Conservation (phyloP, 2,113 vertebrate species). For the Alethe castanea region DNA sequence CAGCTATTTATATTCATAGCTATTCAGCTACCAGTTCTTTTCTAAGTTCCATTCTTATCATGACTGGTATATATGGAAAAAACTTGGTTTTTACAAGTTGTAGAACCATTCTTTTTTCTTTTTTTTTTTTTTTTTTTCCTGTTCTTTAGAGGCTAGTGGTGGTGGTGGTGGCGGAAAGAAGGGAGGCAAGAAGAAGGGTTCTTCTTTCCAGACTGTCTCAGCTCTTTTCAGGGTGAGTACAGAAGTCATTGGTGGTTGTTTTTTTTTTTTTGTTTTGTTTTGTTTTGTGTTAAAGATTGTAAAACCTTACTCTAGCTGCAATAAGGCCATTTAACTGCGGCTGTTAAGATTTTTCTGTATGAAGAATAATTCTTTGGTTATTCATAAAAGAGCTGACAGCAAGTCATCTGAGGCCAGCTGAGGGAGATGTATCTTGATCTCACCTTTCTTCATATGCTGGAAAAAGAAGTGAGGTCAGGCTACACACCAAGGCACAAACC, state of each 20-base stretch:
- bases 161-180: conserved; percentile 46
- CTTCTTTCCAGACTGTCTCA: conserved; percentile 59
- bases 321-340: background rate
- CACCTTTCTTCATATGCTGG: background rate
- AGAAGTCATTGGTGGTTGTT: background rate
- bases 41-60: background rate
- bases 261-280: background rate
- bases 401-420: background rate
- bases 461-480: background rate
- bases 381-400: background rate
- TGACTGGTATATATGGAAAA: background rate
- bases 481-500: background rate
- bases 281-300: background rate
- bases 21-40: background rate
- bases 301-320: background rate
- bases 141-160: conserved; percentile 3
- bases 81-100: background rate
- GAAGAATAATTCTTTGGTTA: background rate
- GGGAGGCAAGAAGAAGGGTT: conserved; percentile 61
- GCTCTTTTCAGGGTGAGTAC: conserved; percentile 44
- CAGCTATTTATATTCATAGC: background rate
- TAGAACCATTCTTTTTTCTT: background rate
- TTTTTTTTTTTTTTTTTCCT: accelerated
- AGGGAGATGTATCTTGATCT: background rate
- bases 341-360: background rate